Conservation (phyloP, 2,113 vertebrate genomes). For the Thunnus thynnus region DNA sequence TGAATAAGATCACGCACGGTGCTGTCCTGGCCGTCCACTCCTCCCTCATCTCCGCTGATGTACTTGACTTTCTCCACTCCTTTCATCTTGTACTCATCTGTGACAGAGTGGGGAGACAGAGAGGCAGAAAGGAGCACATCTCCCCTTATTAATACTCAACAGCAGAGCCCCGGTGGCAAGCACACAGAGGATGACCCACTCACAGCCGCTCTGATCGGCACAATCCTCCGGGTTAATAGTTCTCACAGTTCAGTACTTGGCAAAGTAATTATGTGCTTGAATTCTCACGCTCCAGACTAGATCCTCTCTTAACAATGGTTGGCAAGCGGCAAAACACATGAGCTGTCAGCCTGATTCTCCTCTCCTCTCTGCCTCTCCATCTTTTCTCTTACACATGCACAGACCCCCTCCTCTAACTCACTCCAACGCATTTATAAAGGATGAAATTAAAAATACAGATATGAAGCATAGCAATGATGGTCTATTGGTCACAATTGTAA, state of each 20-base stretch:
- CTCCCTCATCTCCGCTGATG: conserved; percentile 81
- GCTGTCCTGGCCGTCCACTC: conserved; percentile 82
- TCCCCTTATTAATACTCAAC: conserved; percentile 41
- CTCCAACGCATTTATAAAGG: conserved; percentile 33
- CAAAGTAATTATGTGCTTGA: conserved; percentile 67
- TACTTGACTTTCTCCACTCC: conserved; percentile 93
- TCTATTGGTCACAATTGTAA: conserved; percentile 1
- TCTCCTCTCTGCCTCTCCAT: conserved; percentile 46
- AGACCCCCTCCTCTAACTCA: background rate
- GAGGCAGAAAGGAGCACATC: conserved; percentile 44
- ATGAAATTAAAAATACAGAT: conserved; percentile 29
- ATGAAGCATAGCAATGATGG: background rate
- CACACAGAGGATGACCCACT: conserved; percentile 30
- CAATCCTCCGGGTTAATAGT: conserved; percentile 47
- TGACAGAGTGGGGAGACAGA: conserved; percentile 53
- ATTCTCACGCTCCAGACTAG: conserved; percentile 63
- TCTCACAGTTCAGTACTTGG: conserved; percentile 67
- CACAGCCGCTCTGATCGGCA: conserved; percentile 25
- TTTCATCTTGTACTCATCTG: conserved; percentile 98
- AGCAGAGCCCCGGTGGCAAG: conserved; percentile 14
- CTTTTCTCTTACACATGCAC: conserved; percentile 32
- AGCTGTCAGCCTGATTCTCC: conserved; percentile 55
- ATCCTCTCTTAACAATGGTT: conserved; percentile 65
- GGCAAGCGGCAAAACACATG: conserved; percentile 58
- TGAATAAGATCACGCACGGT: conserved; percentile 68